phyloP scores from a whole-genome alignment of 2,888 invertebrate genomes.

The Acanthosepion esculentum region DNA sequence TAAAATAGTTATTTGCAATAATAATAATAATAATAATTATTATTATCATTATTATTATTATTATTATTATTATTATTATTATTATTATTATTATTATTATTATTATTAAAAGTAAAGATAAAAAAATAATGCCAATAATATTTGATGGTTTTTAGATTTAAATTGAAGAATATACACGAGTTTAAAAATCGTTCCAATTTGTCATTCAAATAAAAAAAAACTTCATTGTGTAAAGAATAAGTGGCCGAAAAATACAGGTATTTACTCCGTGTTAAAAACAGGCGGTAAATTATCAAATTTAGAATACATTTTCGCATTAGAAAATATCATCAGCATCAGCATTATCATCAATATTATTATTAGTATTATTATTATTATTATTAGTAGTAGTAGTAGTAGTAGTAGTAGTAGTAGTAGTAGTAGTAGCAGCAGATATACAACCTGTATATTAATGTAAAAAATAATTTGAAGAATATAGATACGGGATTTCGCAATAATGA shows the following conservation, averaged over 20 bases:
- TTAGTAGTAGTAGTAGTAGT: background rate
- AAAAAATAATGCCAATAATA: background rate
- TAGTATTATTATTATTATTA: background rate
- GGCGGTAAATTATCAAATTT: background rate
- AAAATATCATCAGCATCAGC: too few relatives aligned
- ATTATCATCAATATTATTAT: background rate
- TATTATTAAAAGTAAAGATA: background rate
- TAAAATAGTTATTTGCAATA: background rate
- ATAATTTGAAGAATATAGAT: too few relatives aligned
- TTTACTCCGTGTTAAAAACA: background rate
- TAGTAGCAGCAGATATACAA: too few relatives aligned
- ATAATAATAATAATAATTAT: background rate
- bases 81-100: too few relatives aligned
- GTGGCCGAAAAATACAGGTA: background rate
- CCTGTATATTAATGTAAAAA: too few relatives aligned
- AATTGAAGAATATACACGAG: background rate
- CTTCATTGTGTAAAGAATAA: background rate
- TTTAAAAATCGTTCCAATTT: background rate
- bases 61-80: too few relatives aligned
- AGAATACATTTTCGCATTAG: too few relatives aligned
- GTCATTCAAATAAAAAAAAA: background rate
- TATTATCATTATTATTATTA: too few relatives aligned
- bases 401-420: background rate
- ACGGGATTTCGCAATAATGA: too few relatives aligned
- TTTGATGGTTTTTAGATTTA: background rate